phyloP scores from a whole-genome alignment of 2,113 vertebrate species.

The Vimba vimba region DNA sequence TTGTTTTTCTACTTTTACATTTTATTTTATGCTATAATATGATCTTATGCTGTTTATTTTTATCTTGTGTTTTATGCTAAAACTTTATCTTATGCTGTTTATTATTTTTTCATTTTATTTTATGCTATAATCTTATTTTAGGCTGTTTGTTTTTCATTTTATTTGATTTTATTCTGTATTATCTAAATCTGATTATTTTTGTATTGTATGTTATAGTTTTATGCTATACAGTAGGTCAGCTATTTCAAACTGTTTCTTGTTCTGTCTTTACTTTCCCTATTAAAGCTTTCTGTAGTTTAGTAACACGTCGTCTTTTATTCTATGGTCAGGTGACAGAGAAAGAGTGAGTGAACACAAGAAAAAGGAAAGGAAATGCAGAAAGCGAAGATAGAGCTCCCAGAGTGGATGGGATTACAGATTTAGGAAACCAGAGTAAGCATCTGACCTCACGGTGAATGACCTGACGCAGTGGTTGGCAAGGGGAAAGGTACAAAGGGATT shows the following conservation, averaged over 20 bases:
- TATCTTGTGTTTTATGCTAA: background rate
- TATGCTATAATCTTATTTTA: background rate
- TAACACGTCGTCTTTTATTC: background rate
- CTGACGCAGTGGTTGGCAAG: background rate
- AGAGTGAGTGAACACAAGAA: background rate
- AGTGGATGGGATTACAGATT: constrained; percentile 32
- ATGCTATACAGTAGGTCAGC: background rate
- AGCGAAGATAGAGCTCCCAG: background rate
- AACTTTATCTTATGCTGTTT: background rate
- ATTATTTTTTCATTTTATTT: background rate
- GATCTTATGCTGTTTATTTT: background rate
- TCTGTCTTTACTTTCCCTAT: too few relatives aligned
- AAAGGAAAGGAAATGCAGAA: background rate
- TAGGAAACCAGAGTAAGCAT: constrained; percentile 4
- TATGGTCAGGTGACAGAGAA: background rate
- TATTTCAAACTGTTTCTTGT: too few relatives aligned
- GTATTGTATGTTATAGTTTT: background rate
- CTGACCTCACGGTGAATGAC: background rate
- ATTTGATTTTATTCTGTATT: background rate
- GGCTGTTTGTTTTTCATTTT: background rate
- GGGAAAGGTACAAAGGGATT: constrained; percentile 59
- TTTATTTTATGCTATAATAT: background rate
- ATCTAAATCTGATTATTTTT: background rate
- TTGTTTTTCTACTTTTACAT: background rate
- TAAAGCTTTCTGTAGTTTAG: background rate